phyloP scores from a whole-genome alignment of 2,113 vertebrate genomes.

The Cynoglossus semilaevis region DNA sequence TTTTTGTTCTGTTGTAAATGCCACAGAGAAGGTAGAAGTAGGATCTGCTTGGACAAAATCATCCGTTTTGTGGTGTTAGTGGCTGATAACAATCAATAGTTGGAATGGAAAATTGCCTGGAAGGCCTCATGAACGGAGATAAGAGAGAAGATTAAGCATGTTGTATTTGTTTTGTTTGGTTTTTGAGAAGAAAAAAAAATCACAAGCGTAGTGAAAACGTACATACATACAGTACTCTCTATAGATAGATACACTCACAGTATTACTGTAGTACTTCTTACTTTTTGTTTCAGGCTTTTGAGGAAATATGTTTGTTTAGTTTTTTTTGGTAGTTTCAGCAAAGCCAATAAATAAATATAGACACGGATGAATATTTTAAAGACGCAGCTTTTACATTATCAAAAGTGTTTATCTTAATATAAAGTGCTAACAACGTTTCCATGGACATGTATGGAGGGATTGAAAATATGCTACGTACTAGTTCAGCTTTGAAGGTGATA shows the following conservation, averaged over 20 bases:
- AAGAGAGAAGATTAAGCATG: slow-evolving; percentile 80
- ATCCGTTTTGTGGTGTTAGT: slow-evolving; percentile 74
- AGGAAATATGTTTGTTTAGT: slow-evolving; percentile 81
- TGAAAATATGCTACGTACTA: slow-evolving; percentile 10
- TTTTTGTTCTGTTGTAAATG: slow-evolving; percentile 46
- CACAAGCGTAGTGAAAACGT: slow-evolving; percentile 7
- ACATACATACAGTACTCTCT: slow-evolving; percentile 15
- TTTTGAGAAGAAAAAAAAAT: slow-evolving; percentile 10
- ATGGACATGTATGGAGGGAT: not conserved
- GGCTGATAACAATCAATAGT: slow-evolving; percentile 82
- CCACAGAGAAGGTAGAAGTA: slow-evolving; percentile 41
- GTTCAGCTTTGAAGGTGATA: slow-evolving; percentile 13
- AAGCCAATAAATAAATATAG: slow-evolving; percentile 43
- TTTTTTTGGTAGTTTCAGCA: slow-evolving; percentile 42
- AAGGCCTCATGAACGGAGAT: slow-evolving; percentile 81
- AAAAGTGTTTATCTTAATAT: not conserved
- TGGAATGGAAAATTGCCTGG: slow-evolving; percentile 81
- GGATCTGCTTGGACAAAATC: slow-evolving; percentile 76
- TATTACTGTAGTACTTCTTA: slow-evolving; percentile 67
- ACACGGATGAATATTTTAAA: no score
- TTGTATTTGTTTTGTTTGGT: slow-evolving; percentile 54
- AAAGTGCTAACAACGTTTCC: no score
- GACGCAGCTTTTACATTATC: slow-evolving; percentile 25
- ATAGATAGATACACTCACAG: not conserved
- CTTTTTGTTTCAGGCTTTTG: slow-evolving; percentile 78